Conservation (phyloP, 2,888 invertebrate species). For the Catocala fraxini region DNA sequence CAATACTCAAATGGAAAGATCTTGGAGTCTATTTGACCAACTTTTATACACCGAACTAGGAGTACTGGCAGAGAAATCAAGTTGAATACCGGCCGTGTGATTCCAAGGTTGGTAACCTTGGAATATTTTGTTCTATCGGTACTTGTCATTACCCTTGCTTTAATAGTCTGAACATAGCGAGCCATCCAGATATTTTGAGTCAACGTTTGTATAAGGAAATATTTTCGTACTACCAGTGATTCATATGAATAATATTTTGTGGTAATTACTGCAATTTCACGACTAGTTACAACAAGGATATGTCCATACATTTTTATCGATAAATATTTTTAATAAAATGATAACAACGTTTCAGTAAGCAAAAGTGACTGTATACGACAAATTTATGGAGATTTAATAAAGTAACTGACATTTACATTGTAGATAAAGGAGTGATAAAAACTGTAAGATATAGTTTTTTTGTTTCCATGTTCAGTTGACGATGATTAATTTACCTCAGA, state of each 20-base stretch:
- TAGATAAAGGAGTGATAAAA: conserved; percentile 46
- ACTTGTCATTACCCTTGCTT: too few species aligned
- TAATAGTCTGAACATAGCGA: too few species aligned
- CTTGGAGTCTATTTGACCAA: too few species aligned
- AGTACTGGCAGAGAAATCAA: too few species aligned
- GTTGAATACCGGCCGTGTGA: too few species aligned
- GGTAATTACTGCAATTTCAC: conserved; percentile 5
- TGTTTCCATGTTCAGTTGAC: conserved; percentile 28
- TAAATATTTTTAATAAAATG: conserved; percentile 22
- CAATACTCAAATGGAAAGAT: too few species aligned
- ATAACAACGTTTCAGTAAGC: conserved; percentile 28
- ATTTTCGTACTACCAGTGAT: background rate
- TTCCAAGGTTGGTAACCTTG: too few species aligned
- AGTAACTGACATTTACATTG: conserved; percentile 50
- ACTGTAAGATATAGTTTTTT: conserved; percentile 24
- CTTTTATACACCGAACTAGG: too few species aligned
- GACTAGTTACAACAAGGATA: conserved; percentile 13
- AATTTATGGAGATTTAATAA: conserved; percentile 53
- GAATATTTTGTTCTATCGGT: too few species aligned
- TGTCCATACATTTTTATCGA: conserved; percentile 1
- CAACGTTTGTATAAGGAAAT: background rate
- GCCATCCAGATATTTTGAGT: too few species aligned
- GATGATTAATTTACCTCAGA: conserved; percentile 44
- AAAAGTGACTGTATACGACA: conserved; percentile 34
- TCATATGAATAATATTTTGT: background rate